phyloP scores from a whole-genome alignment of 2,113 vertebrate species.

The Austrofundulus limnaeus region DNA sequence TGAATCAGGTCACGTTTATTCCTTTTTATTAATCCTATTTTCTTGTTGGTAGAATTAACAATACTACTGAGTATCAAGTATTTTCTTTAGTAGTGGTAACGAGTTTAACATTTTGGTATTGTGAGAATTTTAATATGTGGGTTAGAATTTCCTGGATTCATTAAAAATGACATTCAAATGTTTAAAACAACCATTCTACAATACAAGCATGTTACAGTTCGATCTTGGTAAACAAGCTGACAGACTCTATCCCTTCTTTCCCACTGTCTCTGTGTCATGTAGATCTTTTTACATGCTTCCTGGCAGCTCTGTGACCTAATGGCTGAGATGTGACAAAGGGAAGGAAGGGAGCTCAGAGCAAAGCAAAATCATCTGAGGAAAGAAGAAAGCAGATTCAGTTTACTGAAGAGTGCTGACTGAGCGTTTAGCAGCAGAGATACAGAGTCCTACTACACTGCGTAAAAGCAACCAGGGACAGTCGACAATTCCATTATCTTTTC shows the following conservation, averaged over 20 bases:
- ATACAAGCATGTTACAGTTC: conserved; percentile 5
- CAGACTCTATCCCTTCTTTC: conserved; percentile 33
- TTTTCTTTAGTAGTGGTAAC: too few relatives aligned
- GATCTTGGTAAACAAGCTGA: conserved; percentile 22
- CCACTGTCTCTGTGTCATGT: conserved; percentile 25
- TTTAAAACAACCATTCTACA: not conserved
- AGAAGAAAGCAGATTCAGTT: conserved; percentile 23
- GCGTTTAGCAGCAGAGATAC: conserved; percentile 25
- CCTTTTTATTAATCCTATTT: too few relatives aligned
- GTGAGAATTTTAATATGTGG: too few relatives aligned
- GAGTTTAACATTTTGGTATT: too few relatives aligned
- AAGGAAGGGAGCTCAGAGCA: conserved; percentile 34
- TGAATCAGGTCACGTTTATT: too few relatives aligned
- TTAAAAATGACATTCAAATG: too few relatives aligned
- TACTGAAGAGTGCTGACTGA: conserved; percentile 24
- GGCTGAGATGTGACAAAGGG: conserved; percentile 45
- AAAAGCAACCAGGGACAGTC: conserved; percentile 5
- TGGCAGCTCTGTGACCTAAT: conserved; percentile 65
- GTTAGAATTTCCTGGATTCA: too few relatives aligned
- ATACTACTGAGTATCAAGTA: too few relatives aligned
- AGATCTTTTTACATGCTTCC: conserved; percentile 56
- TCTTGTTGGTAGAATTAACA: too few relatives aligned
- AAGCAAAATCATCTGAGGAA: conserved; percentile 35
- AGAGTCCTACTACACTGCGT: conserved; percentile 8
- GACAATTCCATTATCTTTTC: conserved; percentile 16